A percentile compares a stretch with the other conserved stretches of the same genome.
These are phyloP conservation scores for Limanda limanda DNA, from an alignment of 2,113 vertebrate species.

Conservation along the genomic window DNA sequence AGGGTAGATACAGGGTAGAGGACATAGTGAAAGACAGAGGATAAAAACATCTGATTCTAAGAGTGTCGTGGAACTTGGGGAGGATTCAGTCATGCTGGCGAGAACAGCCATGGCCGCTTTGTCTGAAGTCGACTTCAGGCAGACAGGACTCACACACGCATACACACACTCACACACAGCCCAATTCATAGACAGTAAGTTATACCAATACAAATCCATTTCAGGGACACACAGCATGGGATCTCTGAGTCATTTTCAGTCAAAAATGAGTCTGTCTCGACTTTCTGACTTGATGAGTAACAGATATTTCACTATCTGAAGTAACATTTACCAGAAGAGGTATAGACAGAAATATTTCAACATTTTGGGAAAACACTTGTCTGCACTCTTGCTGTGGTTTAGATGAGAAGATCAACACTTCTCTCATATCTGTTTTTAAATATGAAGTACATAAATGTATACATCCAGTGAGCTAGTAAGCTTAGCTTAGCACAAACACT, in stretches of 20 bases:
- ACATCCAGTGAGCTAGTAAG: too few species aligned
- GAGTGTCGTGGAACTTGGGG: constrained; percentile 31
- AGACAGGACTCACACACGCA: neutral
- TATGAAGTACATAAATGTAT: too few species aligned
- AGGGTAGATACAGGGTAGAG: neutral
- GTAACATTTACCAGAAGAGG: constrained; percentile 4
- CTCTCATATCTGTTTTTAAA: too few species aligned
- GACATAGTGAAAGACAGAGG: constrained; percentile 22
- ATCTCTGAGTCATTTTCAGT: constrained; percentile 47
- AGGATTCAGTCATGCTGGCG: neutral
- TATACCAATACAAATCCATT: constrained; percentile 40
- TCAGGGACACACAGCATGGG: constrained; percentile 15
- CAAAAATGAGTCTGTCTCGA: neutral
- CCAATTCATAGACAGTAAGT: constrained; percentile 23
- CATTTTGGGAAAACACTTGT: neutral
- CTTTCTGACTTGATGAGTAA: constrained; percentile 33
- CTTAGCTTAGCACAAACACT: too few species aligned
- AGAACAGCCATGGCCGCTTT: neutral
- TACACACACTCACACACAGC: neutral
- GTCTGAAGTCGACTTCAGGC: neutral
- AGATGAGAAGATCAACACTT: too few species aligned
- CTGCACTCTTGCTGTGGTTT: neutral
- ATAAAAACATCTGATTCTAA: constrained; percentile 42
- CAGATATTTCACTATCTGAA: constrained; percentile 23
- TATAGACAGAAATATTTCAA: neutral